Base-by-base conservation (phyloP, 2,797 vertebrate species). In the Yasuhikotakia modesta region DNA sequence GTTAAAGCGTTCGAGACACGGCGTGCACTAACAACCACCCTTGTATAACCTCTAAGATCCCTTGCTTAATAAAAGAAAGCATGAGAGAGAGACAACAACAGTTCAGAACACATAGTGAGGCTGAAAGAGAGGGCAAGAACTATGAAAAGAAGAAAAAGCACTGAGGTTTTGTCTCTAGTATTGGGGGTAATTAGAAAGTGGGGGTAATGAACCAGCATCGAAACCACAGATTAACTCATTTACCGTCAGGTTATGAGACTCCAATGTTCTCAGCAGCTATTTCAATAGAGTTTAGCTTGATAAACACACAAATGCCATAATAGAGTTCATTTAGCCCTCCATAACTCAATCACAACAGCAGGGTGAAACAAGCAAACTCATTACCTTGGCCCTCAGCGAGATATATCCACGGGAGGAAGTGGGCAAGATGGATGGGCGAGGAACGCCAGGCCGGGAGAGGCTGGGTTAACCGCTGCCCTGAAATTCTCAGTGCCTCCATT, bases 201-300 rank as follows among this genome's bases (percentile, higher is more conserved):
- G 64, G 52, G 48, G 45, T 81, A 86, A 85, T 84, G 83, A 81
- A 79, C 61, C 73, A 63, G 58, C 70, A 82, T 81, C 70, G 58
- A 81, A 79, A 75, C 64, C 66, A 78, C 61, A 71, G 73, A 86
- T 80, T 85, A 76, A 80, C 79, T 80, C 63, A 79, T 76, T 80
- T 60, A 72, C 78, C 60, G 21, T 68, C 63, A 48, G 57, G 55
- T 77, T 77, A 69, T 61, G 66, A 70, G 55, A 43, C 43, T 27
- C 30, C 45, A 11, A 30, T 61, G 45, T 60, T 77, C 30, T 19
- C 66, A 77, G 35, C 13, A 76, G 57, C 55, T 77, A 73, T 70
- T 81, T 81, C 76, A 70, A 67, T 71, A 14, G 45, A 61, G 66
- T 61, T 77, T 50, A 22, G 65, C 14, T 77, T 52, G 27, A 70